Evolutionary conservation across 2,888 invertebrate species (phyloP).

Genomic region (Eilema sororculum): DNA sequence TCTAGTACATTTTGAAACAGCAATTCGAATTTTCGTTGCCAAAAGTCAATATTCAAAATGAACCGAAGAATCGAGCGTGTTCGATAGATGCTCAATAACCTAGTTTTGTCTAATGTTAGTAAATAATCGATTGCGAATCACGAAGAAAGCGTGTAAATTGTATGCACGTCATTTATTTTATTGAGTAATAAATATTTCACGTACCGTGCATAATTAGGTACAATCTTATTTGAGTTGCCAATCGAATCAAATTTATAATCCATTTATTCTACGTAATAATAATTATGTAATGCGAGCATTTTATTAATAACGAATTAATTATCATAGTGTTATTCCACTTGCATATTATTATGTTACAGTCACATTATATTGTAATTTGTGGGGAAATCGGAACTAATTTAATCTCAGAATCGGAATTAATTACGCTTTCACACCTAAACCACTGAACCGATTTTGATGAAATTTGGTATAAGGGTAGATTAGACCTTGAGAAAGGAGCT

Average conservation of each 20-base stretch:
- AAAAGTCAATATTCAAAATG: constrained; percentile 6
- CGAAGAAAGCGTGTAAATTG: constrained; percentile 52
- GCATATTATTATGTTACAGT: constrained; percentile 5
- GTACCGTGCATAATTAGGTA: constrained; percentile 39
- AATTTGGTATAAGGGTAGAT: too few relatives aligned
- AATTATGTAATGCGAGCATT: constrained; percentile 39
- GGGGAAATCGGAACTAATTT: constrained; percentile 8
- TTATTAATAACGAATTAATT: constrained; percentile 16
- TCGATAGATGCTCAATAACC: constrained; percentile 31
- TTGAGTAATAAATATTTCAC: constrained; percentile 41
- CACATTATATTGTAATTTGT: not conserved
- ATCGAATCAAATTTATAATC: constrained; percentile 27
- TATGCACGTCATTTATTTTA: constrained; percentile 42
- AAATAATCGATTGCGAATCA: constrained; percentile 21
- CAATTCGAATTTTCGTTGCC: constrained; percentile 7
- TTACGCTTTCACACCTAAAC: too few relatives aligned
- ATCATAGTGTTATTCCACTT: constrained; percentile 12
- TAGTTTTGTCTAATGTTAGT: constrained; percentile 23
- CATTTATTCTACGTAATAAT: constrained; percentile 29
- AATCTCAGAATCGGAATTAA: too few relatives aligned
- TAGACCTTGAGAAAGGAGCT: too few relatives aligned
- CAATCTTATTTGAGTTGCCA: constrained; percentile 30
- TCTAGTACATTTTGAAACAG: not conserved
- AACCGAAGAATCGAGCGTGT: constrained; percentile 12
- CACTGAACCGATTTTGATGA: too few relatives aligned